Conservation (phyloP, 2,888 invertebrate species). For the Phortica magna region DNA sequence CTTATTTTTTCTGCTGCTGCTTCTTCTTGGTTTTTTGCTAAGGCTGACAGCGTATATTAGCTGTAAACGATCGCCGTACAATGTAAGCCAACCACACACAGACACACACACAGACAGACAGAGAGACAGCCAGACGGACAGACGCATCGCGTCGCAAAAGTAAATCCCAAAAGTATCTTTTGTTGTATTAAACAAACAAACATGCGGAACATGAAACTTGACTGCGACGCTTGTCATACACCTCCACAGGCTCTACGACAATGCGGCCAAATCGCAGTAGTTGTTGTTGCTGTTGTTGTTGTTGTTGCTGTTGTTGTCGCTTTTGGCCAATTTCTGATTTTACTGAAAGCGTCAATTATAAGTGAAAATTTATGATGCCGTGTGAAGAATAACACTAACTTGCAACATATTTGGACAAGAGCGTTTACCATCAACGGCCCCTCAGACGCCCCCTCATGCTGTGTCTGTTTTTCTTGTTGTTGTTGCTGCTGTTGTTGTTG, state of each 20-base stretch:
- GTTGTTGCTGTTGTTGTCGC: conserved; percentile 46
- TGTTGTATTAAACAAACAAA: conserved; percentile 16
- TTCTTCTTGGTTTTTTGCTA: background rate
- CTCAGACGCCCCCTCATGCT: background rate
- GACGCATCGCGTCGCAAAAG: conserved; percentile 40
- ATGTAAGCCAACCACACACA: conserved; percentile 46
- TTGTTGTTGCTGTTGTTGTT: conserved; percentile 27
- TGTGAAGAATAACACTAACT: conserved; percentile 75
- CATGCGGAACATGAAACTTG: background rate
- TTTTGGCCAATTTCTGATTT: conserved; percentile 72
- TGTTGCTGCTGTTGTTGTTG: conserved; percentile 25
- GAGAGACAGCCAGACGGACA: conserved; percentile 7
- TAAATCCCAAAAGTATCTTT: conserved; percentile 59
- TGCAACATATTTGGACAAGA: conserved; percentile 72
- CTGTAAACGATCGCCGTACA: conserved; percentile 55
- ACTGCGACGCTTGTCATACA: background rate
- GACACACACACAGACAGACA: conserved; percentile 37
- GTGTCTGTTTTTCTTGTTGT: conserved; percentile 15
- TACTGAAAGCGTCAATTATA: conserved; percentile 76
- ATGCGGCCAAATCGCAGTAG: background rate
- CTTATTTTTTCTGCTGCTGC: no score
- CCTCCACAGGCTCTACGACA: background rate
- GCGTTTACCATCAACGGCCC: background rate
- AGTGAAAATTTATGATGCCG: conserved; percentile 76
- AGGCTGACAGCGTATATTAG: conserved; percentile 50